A percentile compares a stretch with the other conserved stretches of the same genome.
Conservation (phyloP, 1,140 invertebrate genomes). For the Macrobrachium rosenbergii region DNA sequence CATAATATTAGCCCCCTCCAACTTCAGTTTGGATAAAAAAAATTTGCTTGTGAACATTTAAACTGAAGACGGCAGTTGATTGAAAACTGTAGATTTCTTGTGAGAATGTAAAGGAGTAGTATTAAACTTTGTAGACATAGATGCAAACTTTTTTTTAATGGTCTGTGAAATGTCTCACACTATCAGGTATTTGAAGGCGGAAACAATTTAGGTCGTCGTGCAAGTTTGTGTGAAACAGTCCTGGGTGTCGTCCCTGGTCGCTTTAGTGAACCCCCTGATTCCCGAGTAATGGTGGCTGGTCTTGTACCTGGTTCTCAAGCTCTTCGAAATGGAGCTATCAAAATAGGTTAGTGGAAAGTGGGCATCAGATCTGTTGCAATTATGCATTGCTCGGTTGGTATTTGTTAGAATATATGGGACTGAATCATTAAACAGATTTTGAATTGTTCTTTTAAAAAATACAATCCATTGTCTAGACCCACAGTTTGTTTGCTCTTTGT, state of each 20-base stretch:
- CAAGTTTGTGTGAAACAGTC: slow-evolving; percentile 67
- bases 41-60: too few relatives aligned
- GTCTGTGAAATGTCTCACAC: not conserved
- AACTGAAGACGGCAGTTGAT: too few relatives aligned
- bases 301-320: slow-evolving; percentile 67
- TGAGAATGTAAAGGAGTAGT: not conserved
- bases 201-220: slow-evolving; percentile 66
- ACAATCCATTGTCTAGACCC: too few relatives aligned
- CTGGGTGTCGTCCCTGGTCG: slow-evolving; percentile 67
- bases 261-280: slow-evolving; percentile 66
- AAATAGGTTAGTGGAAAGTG: slow-evolving; percentile 66
- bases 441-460: not conserved
- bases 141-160: not conserved
- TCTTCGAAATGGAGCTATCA: slow-evolving; percentile 65
- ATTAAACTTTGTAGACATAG: not conserved
- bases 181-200: slow-evolving; percentile 52
- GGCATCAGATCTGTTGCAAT: not conserved
- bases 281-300: slow-evolving; percentile 67
- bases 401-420: not conserved
- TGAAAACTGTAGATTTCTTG: not conserved
- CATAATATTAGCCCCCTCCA: too few relatives aligned
- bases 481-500: too few relatives aligned
- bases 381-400: not conserved
- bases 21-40: too few relatives aligned
- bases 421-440: not conserved